Conservation (phyloP, 1,140 invertebrate genomes). For the Drosophila orosa region DNA sequence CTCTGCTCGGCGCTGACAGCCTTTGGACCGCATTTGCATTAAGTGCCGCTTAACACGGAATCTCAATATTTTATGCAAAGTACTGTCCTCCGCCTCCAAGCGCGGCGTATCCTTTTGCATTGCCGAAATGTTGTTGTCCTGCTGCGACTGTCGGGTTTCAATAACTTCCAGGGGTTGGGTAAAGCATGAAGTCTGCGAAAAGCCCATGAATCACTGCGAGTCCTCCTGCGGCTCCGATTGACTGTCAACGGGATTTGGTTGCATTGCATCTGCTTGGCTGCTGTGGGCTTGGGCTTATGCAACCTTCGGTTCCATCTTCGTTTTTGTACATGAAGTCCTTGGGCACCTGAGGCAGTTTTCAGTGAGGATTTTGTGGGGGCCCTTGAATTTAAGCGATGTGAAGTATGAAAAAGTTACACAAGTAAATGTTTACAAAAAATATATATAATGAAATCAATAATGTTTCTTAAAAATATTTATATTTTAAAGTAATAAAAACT, state of each 20-base stretch:
- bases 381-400: not conserved
- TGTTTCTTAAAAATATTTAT: not conserved
- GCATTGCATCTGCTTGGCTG: conserved; percentile 39
- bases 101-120: conserved; percentile 23
- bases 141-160: conserved; percentile 35
- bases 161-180: conserved; percentile 28
- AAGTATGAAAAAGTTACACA: not conserved
- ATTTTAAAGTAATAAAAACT: no score
- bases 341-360: not conserved
- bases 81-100: conserved; percentile 23
- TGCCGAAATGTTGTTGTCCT: conserved; percentile 41
- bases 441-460: not conserved
- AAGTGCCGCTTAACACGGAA: conserved; percentile 82
- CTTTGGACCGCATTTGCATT: conserved; percentile 77
- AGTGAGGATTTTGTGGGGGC: not conserved
- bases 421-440: not conserved
- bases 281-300: conserved; percentile 17
- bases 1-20: conserved; percentile 38
- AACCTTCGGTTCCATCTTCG: not conserved
- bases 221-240: conserved; percentile 53
- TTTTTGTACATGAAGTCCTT: conserved; percentile 15
- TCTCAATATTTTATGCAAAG: conserved; percentile 84
- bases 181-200: conserved; percentile 16
- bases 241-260: conserved; percentile 60
- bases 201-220: conserved; percentile 51